Base-by-base conservation (phyloP, 2,888 invertebrate genomes). In the Aleiodes testaceus region DNA sequence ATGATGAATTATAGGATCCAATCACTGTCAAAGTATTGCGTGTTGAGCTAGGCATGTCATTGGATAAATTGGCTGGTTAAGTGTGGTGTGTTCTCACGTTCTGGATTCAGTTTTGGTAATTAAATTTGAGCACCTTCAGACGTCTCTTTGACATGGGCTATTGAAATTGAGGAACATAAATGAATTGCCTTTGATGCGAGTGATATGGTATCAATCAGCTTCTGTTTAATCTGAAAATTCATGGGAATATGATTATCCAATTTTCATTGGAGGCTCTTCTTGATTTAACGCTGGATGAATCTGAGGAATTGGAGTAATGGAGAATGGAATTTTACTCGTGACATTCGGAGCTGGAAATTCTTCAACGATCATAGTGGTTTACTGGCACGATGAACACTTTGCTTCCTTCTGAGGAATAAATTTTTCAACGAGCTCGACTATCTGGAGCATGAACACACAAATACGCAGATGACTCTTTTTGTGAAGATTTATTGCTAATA, bases 1-100 rank as follows among this genome's bases (percentile, higher is more conserved):
- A 81, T 83, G 79, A 82, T 83, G 81, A 82, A 83, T 83, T 82
- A 80, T 77, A 76, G 77, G 75, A 59, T 70, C 64, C 69, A 50
- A 52, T 47, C 52, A 52, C 6, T 36, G 22, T 42, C 20, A 30
- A n/a, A 66, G 20, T 50, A 50, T 18, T 11, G 50, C 20, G 16
- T 50, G 16, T 18, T 18, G 11, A 50, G 9, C 3, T 26, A 50
- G 5, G 2, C 66, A 72, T 36, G 11, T 36, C 36, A 36, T 36
- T 36, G 6, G 11, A 70, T 69, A 18, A 36, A 52, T 53, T 18
- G n/a, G 42, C 69, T 70, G 59, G 65, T 68, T 72, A 67, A 70
- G 66, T 73, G 63, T 47, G 70, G 71, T 67, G 42, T 66, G 72
- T 70, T 72, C 74, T 68, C 73, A 36, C 50, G 47, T 69, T 77